A percentile compares a stretch with the other conserved stretches of the same genome.
phyloP scores from a whole-genome alignment of 1,140 invertebrate genomes.

The Pogonognathellus flavescens region DNA sequence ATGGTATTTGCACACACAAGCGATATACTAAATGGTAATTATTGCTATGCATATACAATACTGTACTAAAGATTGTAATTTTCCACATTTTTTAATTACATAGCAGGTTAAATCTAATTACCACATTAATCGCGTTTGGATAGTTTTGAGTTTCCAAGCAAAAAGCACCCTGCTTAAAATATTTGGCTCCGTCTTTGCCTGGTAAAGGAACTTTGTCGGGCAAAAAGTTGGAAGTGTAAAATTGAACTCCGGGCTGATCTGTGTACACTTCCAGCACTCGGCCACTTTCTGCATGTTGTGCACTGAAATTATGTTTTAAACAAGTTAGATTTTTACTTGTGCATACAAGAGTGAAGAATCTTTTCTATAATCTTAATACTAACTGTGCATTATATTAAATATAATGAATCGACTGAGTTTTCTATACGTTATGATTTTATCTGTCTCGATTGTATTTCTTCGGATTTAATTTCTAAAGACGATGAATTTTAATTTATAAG shows the following conservation, averaged over 20 bases:
- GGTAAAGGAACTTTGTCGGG: conserved; percentile 72
- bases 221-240: conserved; percentile 88
- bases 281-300: conserved; percentile 79
- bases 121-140: conserved; percentile 90
- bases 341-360: too few relatives aligned
- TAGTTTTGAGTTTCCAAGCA: conserved; percentile 94
- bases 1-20: too few relatives aligned
- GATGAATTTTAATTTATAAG: too few relatives aligned
- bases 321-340: too few relatives aligned
- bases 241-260: conserved; percentile 90
- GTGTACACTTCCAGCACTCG: conserved; percentile 82
- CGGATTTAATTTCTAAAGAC: too few relatives aligned
- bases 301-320: conserved; percentile 69
- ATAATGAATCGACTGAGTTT: too few relatives aligned
- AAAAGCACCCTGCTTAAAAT: conserved; percentile 84
- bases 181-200: conserved; percentile 80
- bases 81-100: conserved; percentile 18
- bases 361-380: too few relatives aligned
- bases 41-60: too few relatives aligned
- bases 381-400: too few relatives aligned
- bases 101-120: conserved; percentile 70
- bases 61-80: neutral
- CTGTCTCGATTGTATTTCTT: too few relatives aligned
- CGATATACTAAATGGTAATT: too few relatives aligned
- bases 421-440: too few relatives aligned